These are phyloP conservation scores for Odocoileus hemionus DNA, from an alignment of 2,113 vertebrate species.

Conservation along the genomic window DNA sequence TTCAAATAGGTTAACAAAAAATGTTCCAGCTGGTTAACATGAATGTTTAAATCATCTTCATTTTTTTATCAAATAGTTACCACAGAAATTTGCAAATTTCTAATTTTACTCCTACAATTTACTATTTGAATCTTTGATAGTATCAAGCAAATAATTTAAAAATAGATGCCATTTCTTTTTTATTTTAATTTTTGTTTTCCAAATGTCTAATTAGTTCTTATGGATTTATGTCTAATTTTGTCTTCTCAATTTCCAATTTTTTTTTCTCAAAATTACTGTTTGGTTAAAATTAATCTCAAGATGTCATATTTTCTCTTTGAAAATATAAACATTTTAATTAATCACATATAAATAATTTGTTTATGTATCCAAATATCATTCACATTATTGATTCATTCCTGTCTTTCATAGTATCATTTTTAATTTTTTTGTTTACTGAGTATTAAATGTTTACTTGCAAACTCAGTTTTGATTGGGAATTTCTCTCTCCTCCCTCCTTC, in stretches of 20 bases:
- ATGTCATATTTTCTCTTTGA: neutral
- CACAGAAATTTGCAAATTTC: neutral
- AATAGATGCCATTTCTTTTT: neutral
- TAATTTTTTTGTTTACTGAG: neutral
- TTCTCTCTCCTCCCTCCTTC: neutral
- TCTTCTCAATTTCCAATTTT: neutral
- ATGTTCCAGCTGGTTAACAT: neutral
- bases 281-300: neutral
- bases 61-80: neutral
- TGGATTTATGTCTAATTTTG: neutral
- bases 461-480: neutral
- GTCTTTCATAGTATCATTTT: neutral
- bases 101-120: neutral
- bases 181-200: neutral
- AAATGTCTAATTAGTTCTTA: neutral
- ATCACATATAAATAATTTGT: neutral
- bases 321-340: neutral
- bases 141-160: neutral
- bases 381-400: neutral
- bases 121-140: neutral
- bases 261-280: neutral
- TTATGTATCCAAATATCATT: neutral
- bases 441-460: neutral
- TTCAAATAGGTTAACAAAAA: neutral
- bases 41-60: neutral